Evolutionary conservation across 2,797 vertebrate species (phyloP).

Genomic region (Ctenopoma kingsleyae): DNA sequence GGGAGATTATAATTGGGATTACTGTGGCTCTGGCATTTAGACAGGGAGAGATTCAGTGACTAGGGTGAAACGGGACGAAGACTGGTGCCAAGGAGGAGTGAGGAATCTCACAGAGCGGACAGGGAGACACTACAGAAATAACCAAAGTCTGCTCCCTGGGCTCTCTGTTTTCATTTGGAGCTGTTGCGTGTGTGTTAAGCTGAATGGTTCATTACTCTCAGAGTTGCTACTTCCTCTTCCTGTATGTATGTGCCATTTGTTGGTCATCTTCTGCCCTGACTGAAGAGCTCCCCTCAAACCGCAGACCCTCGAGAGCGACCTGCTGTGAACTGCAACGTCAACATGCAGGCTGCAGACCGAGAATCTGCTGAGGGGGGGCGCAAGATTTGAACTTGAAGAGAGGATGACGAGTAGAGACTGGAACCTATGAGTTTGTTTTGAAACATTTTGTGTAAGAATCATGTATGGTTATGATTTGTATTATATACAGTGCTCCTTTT

Average conservation of each 20-base stretch:
- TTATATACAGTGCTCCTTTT: conserved; percentile 87
- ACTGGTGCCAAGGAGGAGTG: conserved; percentile 57
- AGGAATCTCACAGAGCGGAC: conserved; percentile 58
- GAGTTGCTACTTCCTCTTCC: conserved; percentile 60
- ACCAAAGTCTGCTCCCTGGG: conserved; percentile 74
- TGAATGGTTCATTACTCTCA: conserved; percentile 73
- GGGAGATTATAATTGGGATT: conserved; percentile 74
- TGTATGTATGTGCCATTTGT: conserved; percentile 76
- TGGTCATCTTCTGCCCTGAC: conserved; percentile 64
- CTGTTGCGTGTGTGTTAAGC: conserved; percentile 60
- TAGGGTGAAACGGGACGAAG: conserved; percentile 33
- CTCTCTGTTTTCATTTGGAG: conserved; percentile 72
- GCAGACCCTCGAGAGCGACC: conserved; percentile 51
- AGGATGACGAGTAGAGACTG: conserved; percentile 71
- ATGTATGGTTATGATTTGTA: conserved; percentile 85
- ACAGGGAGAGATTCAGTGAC: conserved; percentile 48
- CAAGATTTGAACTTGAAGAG: conserved; percentile 54
- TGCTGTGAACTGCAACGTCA: conserved; percentile 57
- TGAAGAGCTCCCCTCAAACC: conserved; percentile 25
- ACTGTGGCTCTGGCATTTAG: conserved; percentile 44
- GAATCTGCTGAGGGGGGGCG: conserved; percentile 13
- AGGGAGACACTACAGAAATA: conserved; percentile 59
- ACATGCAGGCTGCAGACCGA: conserved; percentile 31
- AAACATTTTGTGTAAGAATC: conserved; percentile 82
- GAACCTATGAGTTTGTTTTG: conserved; percentile 74